Percentiles rank a stretch among this genome's conserved stretches.
These are phyloP conservation scores for Nycteola revayana DNA, from an alignment of 2,888 invertebrate genomes.

Conservation along the genomic window DNA sequence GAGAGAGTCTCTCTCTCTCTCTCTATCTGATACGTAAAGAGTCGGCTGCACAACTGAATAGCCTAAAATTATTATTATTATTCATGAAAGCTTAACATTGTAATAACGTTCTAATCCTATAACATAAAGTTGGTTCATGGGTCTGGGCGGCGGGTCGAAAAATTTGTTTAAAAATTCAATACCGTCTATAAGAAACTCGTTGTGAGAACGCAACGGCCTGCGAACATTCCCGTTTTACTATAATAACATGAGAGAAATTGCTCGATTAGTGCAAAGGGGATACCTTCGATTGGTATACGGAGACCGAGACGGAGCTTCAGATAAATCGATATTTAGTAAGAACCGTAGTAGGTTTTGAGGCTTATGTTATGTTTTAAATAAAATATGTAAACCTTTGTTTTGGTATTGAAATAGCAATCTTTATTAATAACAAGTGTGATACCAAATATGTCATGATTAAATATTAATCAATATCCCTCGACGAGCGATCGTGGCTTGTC, in stretches of 20 bases:
- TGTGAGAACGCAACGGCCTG: conserved; percentile 74
- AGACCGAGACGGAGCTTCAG: conserved; percentile 42
- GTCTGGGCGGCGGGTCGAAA: conserved; percentile 60
- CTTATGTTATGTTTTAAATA: no score
- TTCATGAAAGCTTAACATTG: conserved; percentile 61
- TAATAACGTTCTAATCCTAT: conserved; percentile 69
- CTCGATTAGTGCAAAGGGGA: conserved; percentile 72
- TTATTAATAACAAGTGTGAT: no score
- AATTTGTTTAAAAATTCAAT: conserved; percentile 80
- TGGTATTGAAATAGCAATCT: no score
- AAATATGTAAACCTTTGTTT: no score
- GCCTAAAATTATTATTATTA: conserved; percentile 12
- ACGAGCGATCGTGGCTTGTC: no score
- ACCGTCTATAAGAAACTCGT: conserved; percentile 75
- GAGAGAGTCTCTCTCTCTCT: no score
- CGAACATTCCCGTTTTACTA: conserved; percentile 75
- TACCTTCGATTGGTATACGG: conserved; percentile 56
- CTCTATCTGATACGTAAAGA: no score
- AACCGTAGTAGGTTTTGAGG: conserved; percentile 2
- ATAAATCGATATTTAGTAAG: conserved; percentile 32
- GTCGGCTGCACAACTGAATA: no score
- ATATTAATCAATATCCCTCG: no score
- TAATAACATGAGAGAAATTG: conserved; percentile 77
- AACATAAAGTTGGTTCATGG: conserved; percentile 61
- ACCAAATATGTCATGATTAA: no score